Base-by-base conservation (phyloP, 2,888 invertebrate genomes). In the Pelosia muscerda region DNA sequence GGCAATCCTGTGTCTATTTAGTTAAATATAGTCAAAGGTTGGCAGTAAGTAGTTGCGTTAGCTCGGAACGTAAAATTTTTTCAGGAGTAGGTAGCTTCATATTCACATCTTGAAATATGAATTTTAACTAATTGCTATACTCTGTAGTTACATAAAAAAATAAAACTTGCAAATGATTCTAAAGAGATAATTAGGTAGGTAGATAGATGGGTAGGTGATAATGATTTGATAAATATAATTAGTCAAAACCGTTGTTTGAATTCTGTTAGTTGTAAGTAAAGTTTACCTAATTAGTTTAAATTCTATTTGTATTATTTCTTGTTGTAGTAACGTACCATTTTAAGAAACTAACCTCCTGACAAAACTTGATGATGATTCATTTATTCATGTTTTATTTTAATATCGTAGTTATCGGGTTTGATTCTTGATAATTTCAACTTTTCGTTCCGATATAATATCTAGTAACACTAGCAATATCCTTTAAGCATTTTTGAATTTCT, bases 391-490 rank as follows among this genome's bases (percentile, higher is more conserved):
- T 42, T 19, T 2, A 42, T 42, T 42, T 13, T 42, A 19, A 19
- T n/a, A n/a, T n/a, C n/a, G n/a, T n/a, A n/a, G n/a, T n/a, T n/a
- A n/a, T n/a, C n/a, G 9, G 9, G 9, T 34, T 34, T 11, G 2
- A 34, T 11, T 8, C 34, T 3, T 8, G 34, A 34, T 34, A 13
- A 34, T 34, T 34, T 34, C 2, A 34, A 34, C 34, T 34, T 34
- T 34, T 34, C 13, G 11, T 34, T 34, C 34, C 34, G 34, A 34
- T 34, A 34, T 4, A n/a, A n/a, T n/a, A n/a, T n/a, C n/a, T 54
- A n/a, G 53, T 42, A 5, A 59, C 67, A 58, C 60, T 26, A 49
- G 19, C 57, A 49, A 65, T 26, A 31, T n/a, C n/a, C n/a, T n/a
- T n/a, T n/a, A n/a, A n/a, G n/a, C n/a, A n/a, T n/a, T n/a, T n/a